These are phyloP conservation scores for Pseudomyrmex sp. DNA, from an alignment of 1,140 invertebrate genomes.

Conservation along the genomic window DNA sequence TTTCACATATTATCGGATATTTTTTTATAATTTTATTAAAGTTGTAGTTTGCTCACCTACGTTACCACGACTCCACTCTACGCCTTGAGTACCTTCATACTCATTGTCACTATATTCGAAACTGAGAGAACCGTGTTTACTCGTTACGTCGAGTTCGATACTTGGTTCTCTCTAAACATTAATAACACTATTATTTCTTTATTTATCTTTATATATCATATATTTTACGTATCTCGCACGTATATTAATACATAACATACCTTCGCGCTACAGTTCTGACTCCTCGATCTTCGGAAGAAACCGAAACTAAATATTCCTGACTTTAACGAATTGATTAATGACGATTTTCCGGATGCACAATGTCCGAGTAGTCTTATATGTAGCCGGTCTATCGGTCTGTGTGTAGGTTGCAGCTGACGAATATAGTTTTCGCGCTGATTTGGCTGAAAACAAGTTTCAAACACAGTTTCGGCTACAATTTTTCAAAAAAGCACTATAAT, in stretches of 20 bases:
- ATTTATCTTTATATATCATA: neutral
- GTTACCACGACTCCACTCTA: conserved; percentile 82
- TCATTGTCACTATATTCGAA: conserved; percentile 87
- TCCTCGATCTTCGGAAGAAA: conserved; percentile 87
- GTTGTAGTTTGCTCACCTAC: conserved; percentile 74
- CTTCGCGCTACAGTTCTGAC: conserved; percentile 81
- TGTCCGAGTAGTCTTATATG: conserved; percentile 93
- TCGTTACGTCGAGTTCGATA: conserved; percentile 88
- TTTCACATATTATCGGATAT: too few relatives aligned
- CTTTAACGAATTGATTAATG: conserved; percentile 90
- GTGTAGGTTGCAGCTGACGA: conserved; percentile 89
- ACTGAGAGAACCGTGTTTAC: conserved; percentile 87
- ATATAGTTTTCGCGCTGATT: conserved; percentile 88
- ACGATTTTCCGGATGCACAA: conserved; percentile 91
- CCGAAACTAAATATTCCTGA: conserved; percentile 88
- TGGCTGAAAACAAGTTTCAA: conserved; percentile 67
- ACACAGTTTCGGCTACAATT: conserved; percentile 8
- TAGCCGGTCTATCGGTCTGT: conserved; percentile 88
- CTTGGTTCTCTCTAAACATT: conserved; percentile 80
- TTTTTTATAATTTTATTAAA: neutral
- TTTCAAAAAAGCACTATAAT: neutral
- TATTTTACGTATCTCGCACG: neutral
- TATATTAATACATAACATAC: conserved; percentile 62
- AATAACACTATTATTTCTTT: conserved; percentile 14
- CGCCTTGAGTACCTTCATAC: conserved; percentile 83